Evolutionary conservation across 2,888 invertebrate species (phyloP), one percentile per base, ranked within the genome.

Genomic region (Mesorhabditis spiculigera): DNA sequence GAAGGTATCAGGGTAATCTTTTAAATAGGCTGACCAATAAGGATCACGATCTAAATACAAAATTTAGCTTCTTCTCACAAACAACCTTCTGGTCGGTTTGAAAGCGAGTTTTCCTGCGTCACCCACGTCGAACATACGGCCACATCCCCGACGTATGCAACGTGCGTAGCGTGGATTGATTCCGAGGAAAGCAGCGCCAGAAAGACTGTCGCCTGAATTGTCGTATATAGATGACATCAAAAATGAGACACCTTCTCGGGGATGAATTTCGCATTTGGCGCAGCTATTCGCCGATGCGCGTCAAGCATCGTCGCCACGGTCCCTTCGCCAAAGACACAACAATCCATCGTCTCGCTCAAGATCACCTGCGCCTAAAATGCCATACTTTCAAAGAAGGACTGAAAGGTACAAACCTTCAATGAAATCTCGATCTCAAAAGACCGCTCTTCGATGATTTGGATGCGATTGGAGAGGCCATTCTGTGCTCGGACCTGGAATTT

Each of bases 311-410:
- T 72, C n/a, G 65, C 65, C 13, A 78, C 62, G 45, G 73, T 71
- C 8, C 68, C 65, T 45, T 77, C 76, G 8, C 78, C 78, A 45
- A 78, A 77, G 5, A 71, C 72, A 63, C 72, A 73, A 64, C 76
- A 75, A 64, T 78, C 78, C 65, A 78, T 6, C 4, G 71, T 73
- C 65, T 78, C 78, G 4, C 72, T 69, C 3, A 75, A 67, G 45
- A 78, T 67, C 5, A 78, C 74, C 45, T 74, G 72, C 8, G 75
- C 73, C 70, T 78, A 63, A 43, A 72, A 50, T 50, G 58, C 8
- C 58, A 13, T n/a, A 50, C 1, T 50, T 50, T 50, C 8, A 10
- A 50, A 50, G n/a, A 50, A 13, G n/a, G 8, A 50, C 8, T 50
- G 58, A 50, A 13, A 50, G 8, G 8, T 13, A 50, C 58, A 50